Conservation (phyloP, 2,797 vertebrate species). For the Eulemur rubriventer region DNA sequence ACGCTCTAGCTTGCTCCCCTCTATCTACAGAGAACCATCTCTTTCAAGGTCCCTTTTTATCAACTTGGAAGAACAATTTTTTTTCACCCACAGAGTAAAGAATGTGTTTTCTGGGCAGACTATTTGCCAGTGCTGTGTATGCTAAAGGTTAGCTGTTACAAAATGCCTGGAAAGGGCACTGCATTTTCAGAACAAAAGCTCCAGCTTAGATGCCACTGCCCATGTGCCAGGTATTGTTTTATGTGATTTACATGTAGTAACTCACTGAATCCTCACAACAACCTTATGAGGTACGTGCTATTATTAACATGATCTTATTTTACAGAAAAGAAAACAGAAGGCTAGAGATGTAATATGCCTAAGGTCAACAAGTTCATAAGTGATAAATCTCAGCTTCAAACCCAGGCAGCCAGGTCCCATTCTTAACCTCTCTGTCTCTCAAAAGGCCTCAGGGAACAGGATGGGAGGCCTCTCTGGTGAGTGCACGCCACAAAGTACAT, state of each 20-base stretch:
- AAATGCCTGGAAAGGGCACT: not conserved
- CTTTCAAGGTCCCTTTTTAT: not conserved
- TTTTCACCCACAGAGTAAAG: not conserved
- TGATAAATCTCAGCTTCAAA: not conserved
- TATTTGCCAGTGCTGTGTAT: not conserved
- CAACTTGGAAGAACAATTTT: not conserved
- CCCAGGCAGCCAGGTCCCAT: too few relatives aligned
- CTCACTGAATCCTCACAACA: not conserved
- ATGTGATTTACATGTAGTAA: not conserved
- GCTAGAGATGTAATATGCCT: not conserved
- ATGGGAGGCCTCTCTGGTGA: not conserved
- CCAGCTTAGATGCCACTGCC: not conserved
- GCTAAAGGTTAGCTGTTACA: not conserved
- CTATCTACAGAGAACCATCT: not conserved
- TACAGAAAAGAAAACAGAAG: not conserved
- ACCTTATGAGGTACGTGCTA: not conserved
- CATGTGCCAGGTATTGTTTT: not conserved
- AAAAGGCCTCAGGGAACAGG: not conserved
- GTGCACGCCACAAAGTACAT: not conserved
- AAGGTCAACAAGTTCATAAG: not conserved
- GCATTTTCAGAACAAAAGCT: not conserved
- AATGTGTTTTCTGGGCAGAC: not conserved
- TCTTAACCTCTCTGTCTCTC: not conserved
- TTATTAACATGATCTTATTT: not conserved
- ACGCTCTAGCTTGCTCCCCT: not conserved